Conservation (phyloP, 1,140 invertebrate species). For the Hypothenemus hampei region DNA sequence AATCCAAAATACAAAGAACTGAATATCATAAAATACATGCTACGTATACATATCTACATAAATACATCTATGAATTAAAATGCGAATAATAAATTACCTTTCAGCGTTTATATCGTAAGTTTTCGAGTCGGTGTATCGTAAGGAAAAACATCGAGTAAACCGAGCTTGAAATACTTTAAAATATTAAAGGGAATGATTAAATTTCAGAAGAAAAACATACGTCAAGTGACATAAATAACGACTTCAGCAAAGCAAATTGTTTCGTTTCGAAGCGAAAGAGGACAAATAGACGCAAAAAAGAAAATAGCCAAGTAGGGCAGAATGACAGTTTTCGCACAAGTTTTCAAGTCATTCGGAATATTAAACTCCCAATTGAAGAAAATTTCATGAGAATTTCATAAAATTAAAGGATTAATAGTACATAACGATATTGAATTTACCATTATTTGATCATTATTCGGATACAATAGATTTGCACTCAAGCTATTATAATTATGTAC, state of each 20-base stretch:
- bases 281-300: constrained; percentile 14
- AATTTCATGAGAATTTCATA: too few species aligned
- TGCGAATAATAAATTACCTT: neutral
- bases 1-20: too few species aligned
- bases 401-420: too few species aligned
- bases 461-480: too few species aligned
- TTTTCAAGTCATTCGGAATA: too few species aligned
- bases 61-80: too few species aligned
- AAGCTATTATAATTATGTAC: too few species aligned
- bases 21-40: too few species aligned
- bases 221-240: constrained; percentile 24
- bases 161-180: constrained; percentile 16
- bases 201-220: constrained; percentile 18
- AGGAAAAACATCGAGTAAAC: constrained; percentile 3
- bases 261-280: constrained; percentile 20
- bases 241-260: constrained; percentile 25
- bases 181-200: constrained; percentile 23
- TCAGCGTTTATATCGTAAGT: neutral
- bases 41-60: too few species aligned
- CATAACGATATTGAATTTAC: too few species aligned
- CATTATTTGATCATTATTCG: too few species aligned
- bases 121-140: constrained; percentile 2
- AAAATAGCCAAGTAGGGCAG: constrained; percentile 15
- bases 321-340: constrained; percentile 12
- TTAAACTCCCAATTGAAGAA: too few species aligned